Evolutionary conservation across 1,140 invertebrate genomes (phyloP).

Genomic region (Temnothorax curvispinosus): DNA sequence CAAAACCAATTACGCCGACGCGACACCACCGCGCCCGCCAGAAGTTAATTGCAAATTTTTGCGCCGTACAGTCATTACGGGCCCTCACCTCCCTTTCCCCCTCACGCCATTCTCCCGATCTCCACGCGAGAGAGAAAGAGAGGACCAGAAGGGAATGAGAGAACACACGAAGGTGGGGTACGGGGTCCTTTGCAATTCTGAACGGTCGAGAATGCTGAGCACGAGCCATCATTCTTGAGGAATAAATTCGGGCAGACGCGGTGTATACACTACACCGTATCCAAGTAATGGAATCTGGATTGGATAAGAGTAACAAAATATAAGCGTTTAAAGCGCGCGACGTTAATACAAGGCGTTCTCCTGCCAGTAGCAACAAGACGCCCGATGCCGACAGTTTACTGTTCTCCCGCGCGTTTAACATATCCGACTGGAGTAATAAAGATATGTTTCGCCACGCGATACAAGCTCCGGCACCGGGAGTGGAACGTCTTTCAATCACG

Average conservation of each 20-base stretch:
- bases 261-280: slow-evolving; percentile 63
- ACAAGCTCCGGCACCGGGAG: background rate
- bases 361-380: slow-evolving; percentile 46
- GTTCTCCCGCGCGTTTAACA: slow-evolving; percentile 40
- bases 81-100: background rate
- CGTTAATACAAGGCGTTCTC: slow-evolving; percentile 33
- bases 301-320: slow-evolving; percentile 53
- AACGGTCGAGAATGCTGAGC: slow-evolving; percentile 52
- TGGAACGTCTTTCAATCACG: slow-evolving; percentile 45
- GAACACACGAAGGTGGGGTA: background rate
- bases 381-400: slow-evolving; percentile 39
- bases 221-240: slow-evolving; percentile 69
- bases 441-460: slow-evolving; percentile 44
- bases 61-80: slow-evolving; percentile 70
- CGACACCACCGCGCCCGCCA: slow-evolving; percentile 72
- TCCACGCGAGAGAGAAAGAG: background rate
- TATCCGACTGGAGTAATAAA: slow-evolving; percentile 39
- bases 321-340: slow-evolving; percentile 60
- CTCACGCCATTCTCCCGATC: background rate
- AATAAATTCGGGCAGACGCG: slow-evolving; percentile 61
- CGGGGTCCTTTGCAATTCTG: slow-evolving; percentile 59
- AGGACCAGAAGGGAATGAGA: background rate
- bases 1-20: slow-evolving; percentile 84
- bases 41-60: slow-evolving; percentile 79
- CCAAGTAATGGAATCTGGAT: slow-evolving; percentile 33